These are phyloP conservation scores for Mus musculus DNA, from an alignment of 2,113 vertebrate genomes.

Conservation along the genomic window GRCm39 chr7:100838001-100838500, in stretches of 20 bases:
- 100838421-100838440: conserved; percentile 1
- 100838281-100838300: not conserved
- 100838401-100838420: not conserved
- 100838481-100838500: not conserved
- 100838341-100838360: conserved; percentile 26
- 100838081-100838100: conserved; percentile 15
- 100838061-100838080: not conserved
- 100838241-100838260: not conserved
- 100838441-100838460: not conserved
- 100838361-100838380: not conserved
- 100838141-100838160: not conserved
- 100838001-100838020: no score
- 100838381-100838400: conserved; percentile 18
- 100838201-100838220: not conserved
- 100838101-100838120: not conserved
- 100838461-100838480: not conserved
- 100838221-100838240: not conserved
- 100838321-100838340: not conserved
- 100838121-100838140: not conserved
- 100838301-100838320: not conserved
- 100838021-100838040: conserved; percentile 33
- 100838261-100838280: not conserved
- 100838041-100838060: not conserved
- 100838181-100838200: not conserved
- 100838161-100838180: not conserved